Percentiles rank a stretch among this genome's conserved stretches.
phyloP scores from a whole-genome alignment of 2,888 invertebrate species.

The Auanema freiburgensis region DNA sequence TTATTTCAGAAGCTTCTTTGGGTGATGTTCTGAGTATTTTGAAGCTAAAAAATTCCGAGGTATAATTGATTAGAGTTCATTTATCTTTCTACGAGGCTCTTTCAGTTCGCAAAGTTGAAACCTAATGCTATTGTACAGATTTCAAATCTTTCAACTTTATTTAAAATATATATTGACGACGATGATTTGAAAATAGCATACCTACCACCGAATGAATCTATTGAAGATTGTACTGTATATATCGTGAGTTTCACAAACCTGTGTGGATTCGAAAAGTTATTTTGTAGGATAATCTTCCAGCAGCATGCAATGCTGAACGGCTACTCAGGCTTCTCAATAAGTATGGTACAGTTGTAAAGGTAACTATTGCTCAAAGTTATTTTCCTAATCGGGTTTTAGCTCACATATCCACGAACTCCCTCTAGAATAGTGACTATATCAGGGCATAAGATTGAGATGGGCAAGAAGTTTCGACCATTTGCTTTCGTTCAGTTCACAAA shows the following conservation, averaged over 20 bases:
- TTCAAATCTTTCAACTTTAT: constrained; percentile 12
- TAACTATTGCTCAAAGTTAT: not conserved
- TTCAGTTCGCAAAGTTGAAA: constrained; percentile 4
- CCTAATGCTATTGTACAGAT: constrained; percentile 8
- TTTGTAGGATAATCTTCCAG: constrained; percentile 15
- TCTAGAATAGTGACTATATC: not conserved
- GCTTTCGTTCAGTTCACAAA: constrained; percentile 26
- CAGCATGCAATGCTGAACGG: constrained; percentile 2
- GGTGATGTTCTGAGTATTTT: too few species aligned
- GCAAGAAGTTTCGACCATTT: not conserved
- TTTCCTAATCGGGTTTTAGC: not conserved
- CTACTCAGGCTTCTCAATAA: not conserved
- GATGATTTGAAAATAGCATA: constrained; percentile 1
- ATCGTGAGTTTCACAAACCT: constrained; percentile 4
- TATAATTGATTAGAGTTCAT: not conserved
- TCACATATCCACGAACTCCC: not conserved
- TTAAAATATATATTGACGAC: not conserved
- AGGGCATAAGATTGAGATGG: not conserved
- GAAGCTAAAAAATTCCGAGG: too few species aligned
- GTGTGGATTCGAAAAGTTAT: not conserved
- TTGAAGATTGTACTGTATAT: constrained; percentile 9
- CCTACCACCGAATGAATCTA: not conserved
- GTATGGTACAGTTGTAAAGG: constrained; percentile 19
- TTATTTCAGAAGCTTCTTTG: too few species aligned
- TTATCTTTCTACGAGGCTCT: not conserved